Conservation (phyloP, 2,797 vertebrate species). For the Champsocephalus gunnari region DNA sequence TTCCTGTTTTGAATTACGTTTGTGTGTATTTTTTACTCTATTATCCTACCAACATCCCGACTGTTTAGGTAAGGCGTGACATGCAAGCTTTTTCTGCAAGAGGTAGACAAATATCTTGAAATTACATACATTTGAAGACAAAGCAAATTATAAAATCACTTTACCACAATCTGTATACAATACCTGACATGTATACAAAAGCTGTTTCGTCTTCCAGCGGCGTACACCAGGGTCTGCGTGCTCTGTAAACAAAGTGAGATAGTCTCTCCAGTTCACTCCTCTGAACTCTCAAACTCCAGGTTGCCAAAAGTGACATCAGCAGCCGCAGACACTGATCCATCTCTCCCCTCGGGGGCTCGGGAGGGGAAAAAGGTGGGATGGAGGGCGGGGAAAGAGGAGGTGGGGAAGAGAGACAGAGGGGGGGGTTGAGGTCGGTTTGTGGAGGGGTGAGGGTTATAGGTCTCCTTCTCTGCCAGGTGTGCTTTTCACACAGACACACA, state of each 20-base stretch:
- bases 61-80: slow-evolving; percentile 16
- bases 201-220: slow-evolving; percentile 16
- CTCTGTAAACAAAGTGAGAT: slow-evolving; percentile 56
- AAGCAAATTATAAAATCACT: slow-evolving; percentile 20
- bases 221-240: slow-evolving; percentile 17
- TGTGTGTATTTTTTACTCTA: slow-evolving; percentile 52
- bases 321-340: slow-evolving; percentile 69
- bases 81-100: slow-evolving; percentile 10
- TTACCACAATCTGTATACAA: slow-evolving; percentile 28
- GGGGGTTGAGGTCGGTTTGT: slow-evolving; percentile 46
- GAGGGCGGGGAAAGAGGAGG: slow-evolving; percentile 42
- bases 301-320: slow-evolving; percentile 78
- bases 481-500: slow-evolving; percentile 65
- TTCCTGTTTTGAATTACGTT: slow-evolving; percentile 65
- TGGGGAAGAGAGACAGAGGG: slow-evolving; percentile 4
- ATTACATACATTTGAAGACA: slow-evolving; percentile 16
- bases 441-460: slow-evolving; percentile 66
- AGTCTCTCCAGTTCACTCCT: slow-evolving; percentile 38
- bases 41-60: slow-evolving; percentile 48
- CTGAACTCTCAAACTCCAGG: slow-evolving; percentile 67
- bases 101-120: slow-evolving; percentile 9
- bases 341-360: slow-evolving; percentile 61
- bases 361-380: slow-evolving; percentile 57
- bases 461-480: slow-evolving; percentile 78
- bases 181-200: slow-evolving; percentile 23